A percentile compares a stretch with the other conserved stretches of the same genome.
These are phyloP conservation scores for Triplophysa bombifrons DNA, from an alignment of 2,797 vertebrate genomes.

Conservation along the genomic window DNA sequence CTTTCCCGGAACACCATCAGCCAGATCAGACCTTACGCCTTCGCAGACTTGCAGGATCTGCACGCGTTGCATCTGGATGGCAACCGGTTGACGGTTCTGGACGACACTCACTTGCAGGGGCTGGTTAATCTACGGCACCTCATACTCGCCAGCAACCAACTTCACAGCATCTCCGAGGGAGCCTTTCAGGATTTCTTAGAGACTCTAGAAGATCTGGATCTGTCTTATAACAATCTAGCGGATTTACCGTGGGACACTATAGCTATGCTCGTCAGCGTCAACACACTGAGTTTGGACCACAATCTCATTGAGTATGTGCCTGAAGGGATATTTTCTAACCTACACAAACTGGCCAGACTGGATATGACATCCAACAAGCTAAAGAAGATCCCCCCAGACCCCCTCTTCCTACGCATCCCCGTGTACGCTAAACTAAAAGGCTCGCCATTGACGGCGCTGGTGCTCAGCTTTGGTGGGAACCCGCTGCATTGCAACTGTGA, in stretches of 20 bases:
- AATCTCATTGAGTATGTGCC: slow-evolving; percentile 88
- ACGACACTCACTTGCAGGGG: slow-evolving; percentile 86
- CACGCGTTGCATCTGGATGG: slow-evolving; percentile 88
- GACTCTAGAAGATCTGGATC: slow-evolving; percentile 86
- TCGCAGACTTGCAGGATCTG: slow-evolving; percentile 86
- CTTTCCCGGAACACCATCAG: slow-evolving; percentile 91
- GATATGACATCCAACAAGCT: slow-evolving; percentile 93
- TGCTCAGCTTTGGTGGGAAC: slow-evolving; percentile 88
- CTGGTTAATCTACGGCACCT: slow-evolving; percentile 86
- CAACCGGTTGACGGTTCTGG: slow-evolving; percentile 85
- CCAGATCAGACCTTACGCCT: slow-evolving; percentile 83
- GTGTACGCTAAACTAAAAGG: slow-evolving; percentile 87
- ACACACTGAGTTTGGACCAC: slow-evolving; percentile 88
- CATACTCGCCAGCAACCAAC: slow-evolving; percentile 88
- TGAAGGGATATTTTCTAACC: slow-evolving; percentile 86
- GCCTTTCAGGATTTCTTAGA: slow-evolving; percentile 86
- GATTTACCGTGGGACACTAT: slow-evolving; percentile 86
- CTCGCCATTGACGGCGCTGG: slow-evolving; percentile 78
- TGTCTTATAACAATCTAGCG: slow-evolving; percentile 88
- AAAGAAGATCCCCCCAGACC: slow-evolving; percentile 89
- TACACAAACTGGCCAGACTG: slow-evolving; percentile 85
- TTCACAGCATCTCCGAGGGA: slow-evolving; percentile 80
- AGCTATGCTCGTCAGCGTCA: slow-evolving; percentile 82
- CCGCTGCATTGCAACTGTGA: slow-evolving; percentile 92
- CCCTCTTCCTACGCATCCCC: slow-evolving; percentile 84